phyloP scores from a whole-genome alignment of 2,888 invertebrate species.

The Dysmachus trigonus region DNA sequence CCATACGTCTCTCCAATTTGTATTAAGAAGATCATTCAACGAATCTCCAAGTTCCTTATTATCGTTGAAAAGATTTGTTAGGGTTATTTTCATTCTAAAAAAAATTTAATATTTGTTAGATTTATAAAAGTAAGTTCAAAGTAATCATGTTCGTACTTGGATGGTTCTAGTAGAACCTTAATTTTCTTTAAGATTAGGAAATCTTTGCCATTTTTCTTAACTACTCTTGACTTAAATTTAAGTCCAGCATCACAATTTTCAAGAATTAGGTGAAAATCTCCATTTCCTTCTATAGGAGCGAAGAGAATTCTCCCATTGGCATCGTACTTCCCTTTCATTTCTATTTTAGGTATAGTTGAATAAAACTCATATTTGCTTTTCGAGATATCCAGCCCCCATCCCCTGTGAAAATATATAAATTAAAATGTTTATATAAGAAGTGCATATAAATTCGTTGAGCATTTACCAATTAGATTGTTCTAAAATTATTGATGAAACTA shows the following conservation, averaged over 20 bases:
- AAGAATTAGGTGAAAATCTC: constrained; percentile 46
- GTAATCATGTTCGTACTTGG: constrained; percentile 5
- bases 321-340: constrained; percentile 52
- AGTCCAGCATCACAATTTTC: constrained; percentile 47
- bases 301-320: constrained; percentile 56
- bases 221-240: constrained; percentile 44
- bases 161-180: constrained; percentile 45
- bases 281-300: constrained; percentile 56
- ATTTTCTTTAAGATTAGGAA: constrained; percentile 48
- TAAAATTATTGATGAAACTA: too few relatives aligned
- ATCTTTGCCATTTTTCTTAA: constrained; percentile 47
- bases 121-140: background rate
- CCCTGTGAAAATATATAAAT: background rate
- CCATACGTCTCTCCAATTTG: constrained; percentile 64
- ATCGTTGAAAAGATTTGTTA: constrained; percentile 64
- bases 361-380: constrained; percentile 61
- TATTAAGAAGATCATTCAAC: constrained; percentile 63
- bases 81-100: constrained; percentile 53
- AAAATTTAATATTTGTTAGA: background rate
- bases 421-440: too few relatives aligned
- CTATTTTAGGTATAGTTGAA: constrained; percentile 52
- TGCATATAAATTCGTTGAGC: too few relatives aligned
- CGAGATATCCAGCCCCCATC: background rate
- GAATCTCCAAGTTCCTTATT: constrained; percentile 63
- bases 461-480: too few relatives aligned